A percentile compares a stretch with the other conserved stretches of the same genome.
Evolutionary conservation across 2,888 invertebrate species (phyloP).

Genomic region (Petrolisthes cinctipes): DNA sequence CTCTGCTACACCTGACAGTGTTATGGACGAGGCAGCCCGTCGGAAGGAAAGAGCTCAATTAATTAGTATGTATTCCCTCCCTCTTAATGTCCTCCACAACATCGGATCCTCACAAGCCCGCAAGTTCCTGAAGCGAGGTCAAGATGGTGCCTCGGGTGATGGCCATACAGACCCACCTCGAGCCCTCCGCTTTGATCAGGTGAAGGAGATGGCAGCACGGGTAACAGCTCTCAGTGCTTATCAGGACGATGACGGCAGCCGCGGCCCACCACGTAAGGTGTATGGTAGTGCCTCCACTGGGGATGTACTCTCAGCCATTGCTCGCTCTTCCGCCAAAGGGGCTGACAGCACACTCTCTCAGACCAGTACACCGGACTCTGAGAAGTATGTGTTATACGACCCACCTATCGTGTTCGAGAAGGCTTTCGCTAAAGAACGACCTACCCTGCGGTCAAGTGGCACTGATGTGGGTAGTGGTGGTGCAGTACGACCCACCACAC

Average conservation of each 20-base stretch:
- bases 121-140: conserved; percentile 61
- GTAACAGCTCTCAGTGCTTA: conserved; percentile 50
- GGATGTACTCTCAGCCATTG: conserved; percentile 52
- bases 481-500: conserved; percentile 21
- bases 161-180: conserved; percentile 37
- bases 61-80: conserved; percentile 64
- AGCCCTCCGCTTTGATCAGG: conserved; percentile 59
- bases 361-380: conserved; percentile 62
- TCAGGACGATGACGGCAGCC: conserved; percentile 51
- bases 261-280: conserved; percentile 60
- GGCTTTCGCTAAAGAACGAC: conserved; percentile 54
- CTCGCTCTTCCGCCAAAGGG: conserved; percentile 34
- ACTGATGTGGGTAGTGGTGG: neutral
- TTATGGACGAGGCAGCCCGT: conserved; percentile 51
- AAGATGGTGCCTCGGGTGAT: conserved; percentile 22
- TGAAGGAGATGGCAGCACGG: conserved; percentile 63
- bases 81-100: conserved; percentile 57
- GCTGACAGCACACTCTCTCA: conserved; percentile 31
- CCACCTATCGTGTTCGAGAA: conserved; percentile 64
- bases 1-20: conserved; percentile 53
- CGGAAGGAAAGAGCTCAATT: conserved; percentile 63
- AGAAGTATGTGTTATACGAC: conserved; percentile 61
- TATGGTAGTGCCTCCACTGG: conserved; percentile 64
- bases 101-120: conserved; percentile 54
- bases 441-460: neutral